Percentiles rank a stretch among this genome's conserved stretches.
Conservation (phyloP, 2,113 vertebrate genomes). For the Triplophysa siluroides region DNA sequence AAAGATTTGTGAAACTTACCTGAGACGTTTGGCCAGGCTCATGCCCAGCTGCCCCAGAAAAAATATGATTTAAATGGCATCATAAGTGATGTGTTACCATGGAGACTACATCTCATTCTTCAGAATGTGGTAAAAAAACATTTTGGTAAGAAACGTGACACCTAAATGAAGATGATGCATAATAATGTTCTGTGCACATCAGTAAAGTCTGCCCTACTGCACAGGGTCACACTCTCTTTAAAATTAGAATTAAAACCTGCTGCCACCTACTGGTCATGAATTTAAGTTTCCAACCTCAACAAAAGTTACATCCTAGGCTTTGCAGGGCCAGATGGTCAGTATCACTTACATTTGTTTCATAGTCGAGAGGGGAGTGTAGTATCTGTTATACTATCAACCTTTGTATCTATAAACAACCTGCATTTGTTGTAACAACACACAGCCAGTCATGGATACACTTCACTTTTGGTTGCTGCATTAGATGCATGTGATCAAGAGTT, state of each 20-base stretch:
- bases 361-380: too few relatives aligned
- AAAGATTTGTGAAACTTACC: constrained; percentile 68
- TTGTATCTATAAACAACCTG: too few relatives aligned
- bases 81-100: constrained; percentile 45
- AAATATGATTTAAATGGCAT: constrained; percentile 31
- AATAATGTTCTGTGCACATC: too few relatives aligned
- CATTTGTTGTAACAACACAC: not conserved
- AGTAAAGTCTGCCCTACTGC: too few relatives aligned
- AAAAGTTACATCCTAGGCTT: not conserved
- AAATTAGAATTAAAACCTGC: not conserved
- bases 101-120: constrained; percentile 40
- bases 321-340: too few relatives aligned
- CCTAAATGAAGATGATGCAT: not conserved
- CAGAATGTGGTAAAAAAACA: constrained; percentile 30
- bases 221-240: not conserved
- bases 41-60: constrained; percentile 89
- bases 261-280: constrained; percentile 43
- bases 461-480: not conserved
- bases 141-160: constrained; percentile 36
- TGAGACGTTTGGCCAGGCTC: constrained; percentile 86
- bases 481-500: too few relatives aligned
- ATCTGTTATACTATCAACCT: not conserved
- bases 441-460: not conserved
- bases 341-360: too few relatives aligned
- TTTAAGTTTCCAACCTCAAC: not conserved